Conservation (phyloP, 1,140 invertebrate species). For the Plectus sambesii region DNA sequence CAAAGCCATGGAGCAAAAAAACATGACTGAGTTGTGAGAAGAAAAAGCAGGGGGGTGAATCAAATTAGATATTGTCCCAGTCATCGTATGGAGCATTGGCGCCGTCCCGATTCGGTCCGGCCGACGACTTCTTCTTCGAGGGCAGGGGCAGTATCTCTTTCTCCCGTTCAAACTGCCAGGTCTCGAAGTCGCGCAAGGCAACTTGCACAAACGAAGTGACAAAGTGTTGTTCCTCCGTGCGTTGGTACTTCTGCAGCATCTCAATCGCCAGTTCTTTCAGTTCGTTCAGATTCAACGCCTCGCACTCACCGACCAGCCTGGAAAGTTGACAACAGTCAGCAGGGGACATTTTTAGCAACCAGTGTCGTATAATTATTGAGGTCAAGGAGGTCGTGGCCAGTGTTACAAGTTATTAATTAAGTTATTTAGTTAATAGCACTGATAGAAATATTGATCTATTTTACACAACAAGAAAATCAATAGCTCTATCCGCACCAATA, state of each 20-base stretch:
- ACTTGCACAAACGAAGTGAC: constrained; percentile 41
- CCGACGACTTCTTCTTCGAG: constrained; percentile 24
- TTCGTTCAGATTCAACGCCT: constrained; percentile 40
- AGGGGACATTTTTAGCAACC: too few relatives aligned
- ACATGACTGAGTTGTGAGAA: too few relatives aligned
- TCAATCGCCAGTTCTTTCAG: constrained; percentile 40
- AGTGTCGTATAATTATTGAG: too few relatives aligned
- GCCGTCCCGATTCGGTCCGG: constrained; percentile 18
- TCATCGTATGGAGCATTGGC: constrained; percentile 25
- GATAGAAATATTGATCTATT: too few relatives aligned
- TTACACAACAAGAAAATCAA: too few relatives aligned
- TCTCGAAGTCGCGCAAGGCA: constrained; percentile 36
- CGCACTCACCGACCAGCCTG: constrained; percentile 43
- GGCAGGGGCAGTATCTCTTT: constrained; percentile 28
- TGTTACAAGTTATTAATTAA: too few relatives aligned
- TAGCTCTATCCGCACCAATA: too few relatives aligned
- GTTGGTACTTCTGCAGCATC: constrained; percentile 39
- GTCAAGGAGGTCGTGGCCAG: too few relatives aligned
- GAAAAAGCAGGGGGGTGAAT: too few relatives aligned
- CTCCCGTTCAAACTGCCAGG: constrained; percentile 44
- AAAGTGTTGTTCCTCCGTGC: constrained; percentile 43
- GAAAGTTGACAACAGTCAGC: too few relatives aligned
- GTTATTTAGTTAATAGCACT: too few relatives aligned
- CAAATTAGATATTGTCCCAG: constrained; percentile 28
- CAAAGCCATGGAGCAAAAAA: too few relatives aligned